These are phyloP conservation scores for Spicauda simplicius DNA, from an alignment of 2,888 invertebrate genomes.

Conservation along the genomic window DNA sequence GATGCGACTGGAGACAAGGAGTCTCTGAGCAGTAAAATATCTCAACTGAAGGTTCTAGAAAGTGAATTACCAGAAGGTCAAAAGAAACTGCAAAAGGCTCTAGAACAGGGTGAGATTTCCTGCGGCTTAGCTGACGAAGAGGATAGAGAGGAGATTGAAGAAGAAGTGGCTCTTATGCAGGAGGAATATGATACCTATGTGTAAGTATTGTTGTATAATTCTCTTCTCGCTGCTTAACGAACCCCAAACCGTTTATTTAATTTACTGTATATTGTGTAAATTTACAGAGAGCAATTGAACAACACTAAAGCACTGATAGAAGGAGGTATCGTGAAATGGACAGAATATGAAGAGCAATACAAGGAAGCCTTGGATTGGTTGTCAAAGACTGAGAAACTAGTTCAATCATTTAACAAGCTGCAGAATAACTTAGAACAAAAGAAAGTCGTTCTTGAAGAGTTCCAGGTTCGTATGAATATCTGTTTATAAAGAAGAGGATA, in stretches of 20 bases:
- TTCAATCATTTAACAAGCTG: conserved; percentile 95
- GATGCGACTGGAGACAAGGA: conserved; percentile 97
- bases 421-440: conserved; percentile 96
- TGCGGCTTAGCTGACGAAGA: conserved; percentile 93
- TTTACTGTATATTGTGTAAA: background rate
- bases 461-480: conserved; percentile 83
- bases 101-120: conserved; percentile 94
- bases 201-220: conserved; percentile 72
- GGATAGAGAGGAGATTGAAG: conserved; percentile 95
- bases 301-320: conserved; percentile 93
- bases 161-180: conserved; percentile 95
- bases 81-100: conserved; percentile 91
- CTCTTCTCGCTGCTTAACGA: background rate
- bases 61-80: conserved; percentile 94
- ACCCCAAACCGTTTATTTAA: too few species aligned
- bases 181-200: conserved; percentile 95
- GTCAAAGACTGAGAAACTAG: conserved; percentile 93
- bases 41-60: conserved; percentile 92
- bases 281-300: conserved; percentile 89
- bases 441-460: conserved; percentile 95
- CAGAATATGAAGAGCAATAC: conserved; percentile 96
- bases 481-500: too few species aligned
- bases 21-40: conserved; percentile 93
- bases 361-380: conserved; percentile 96
- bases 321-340: conserved; percentile 96